These are phyloP conservation scores for Anguilla anguilla DNA, from an alignment of 2,797 vertebrate species.

Conservation along the genomic window DNA sequence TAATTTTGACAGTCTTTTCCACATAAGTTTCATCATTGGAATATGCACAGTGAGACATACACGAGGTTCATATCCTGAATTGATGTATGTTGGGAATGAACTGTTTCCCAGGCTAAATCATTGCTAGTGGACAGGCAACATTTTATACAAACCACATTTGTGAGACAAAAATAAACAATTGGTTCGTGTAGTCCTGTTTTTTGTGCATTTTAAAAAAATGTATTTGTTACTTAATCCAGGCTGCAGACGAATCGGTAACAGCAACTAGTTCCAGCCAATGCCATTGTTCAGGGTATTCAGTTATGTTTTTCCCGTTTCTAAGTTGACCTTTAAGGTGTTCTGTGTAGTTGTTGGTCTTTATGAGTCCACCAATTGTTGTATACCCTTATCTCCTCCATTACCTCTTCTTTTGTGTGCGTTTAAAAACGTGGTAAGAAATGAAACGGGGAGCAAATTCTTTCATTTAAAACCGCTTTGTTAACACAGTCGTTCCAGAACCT, in stretches of 20 bases:
- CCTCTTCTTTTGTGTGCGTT: too few relatives aligned
- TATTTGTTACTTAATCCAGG: neutral
- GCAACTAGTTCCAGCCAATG: neutral
- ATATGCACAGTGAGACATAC: too few relatives aligned
- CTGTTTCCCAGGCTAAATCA: too few relatives aligned
- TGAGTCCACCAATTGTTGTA: neutral
- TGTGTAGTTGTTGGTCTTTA: neutral
- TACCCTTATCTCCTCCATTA: neutral
- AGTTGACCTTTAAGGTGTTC: neutral
- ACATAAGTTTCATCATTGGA: too few relatives aligned
- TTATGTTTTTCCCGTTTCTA: neutral
- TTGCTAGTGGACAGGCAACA: too few relatives aligned
- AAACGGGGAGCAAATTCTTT: neutral
- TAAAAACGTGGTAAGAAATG: too few relatives aligned
- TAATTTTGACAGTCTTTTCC: too few relatives aligned
- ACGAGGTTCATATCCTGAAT: too few relatives aligned
- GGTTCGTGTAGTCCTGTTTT: neutral
- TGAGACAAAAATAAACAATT: too few relatives aligned
- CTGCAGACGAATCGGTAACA: neutral
- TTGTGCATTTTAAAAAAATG: neutral
- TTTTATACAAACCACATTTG: too few relatives aligned
- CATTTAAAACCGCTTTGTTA: neutral
- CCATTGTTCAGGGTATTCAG: neutral
- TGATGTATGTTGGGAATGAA: too few relatives aligned
- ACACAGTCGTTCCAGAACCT: neutral